Base-by-base conservation (phyloP, 2,113 vertebrate genomes). In the Antidorcas marsupialis region DNA sequence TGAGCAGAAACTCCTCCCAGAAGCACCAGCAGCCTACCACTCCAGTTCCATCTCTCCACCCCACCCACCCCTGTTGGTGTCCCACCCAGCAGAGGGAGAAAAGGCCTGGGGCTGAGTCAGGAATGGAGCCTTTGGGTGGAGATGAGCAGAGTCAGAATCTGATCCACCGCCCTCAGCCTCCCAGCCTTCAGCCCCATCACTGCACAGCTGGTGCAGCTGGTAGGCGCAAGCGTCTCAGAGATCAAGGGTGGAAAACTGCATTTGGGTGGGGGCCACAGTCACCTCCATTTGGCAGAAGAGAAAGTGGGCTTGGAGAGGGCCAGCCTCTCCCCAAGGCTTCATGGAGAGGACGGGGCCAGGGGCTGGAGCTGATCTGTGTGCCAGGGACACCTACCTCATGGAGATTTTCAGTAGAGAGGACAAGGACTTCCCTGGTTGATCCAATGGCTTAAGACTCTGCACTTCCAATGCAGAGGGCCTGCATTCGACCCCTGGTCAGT, bases 121-220 rank as follows among this genome's bases (percentile, higher is more conserved):
- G 53, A 92, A 62, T 57, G 92, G 89, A 92, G 94, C 57, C 10
- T 74, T 5, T 59, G 52, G 45, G 71, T 6, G 78, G 60, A 78
- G 94, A 17, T 79, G 21, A 28, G 10, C 47, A 47, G 59, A 16
- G 53, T 30, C 89, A 50, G 74, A 82, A 23, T 43, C 52, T n/a
- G 74, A 36, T 62, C 52, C 21, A 28, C 39, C 2, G 0, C 85
- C 74, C 3, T n/a, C 43, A 6, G 5, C 8, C 59, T 76, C 55
- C 10, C 50, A 10, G 59, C 85, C 86, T 13, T 33, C 45, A 47
- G 12, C 2, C 43, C 28, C 36, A 28, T 50, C 52, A 2, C 10
- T 43, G 12, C 45, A 25, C 21, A 2, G 25, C 6, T 17, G 59
- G 36, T 8, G 7, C 16, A 2, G 9, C 2, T 14, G 4, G 4